A percentile compares a stretch with the other conserved stretches of the same genome.
These are phyloP conservation scores for Eunapius fragilis DNA, from an alignment of 37 sponge, comb jelly and placozoan species.

Conservation along the genomic window DNA sequence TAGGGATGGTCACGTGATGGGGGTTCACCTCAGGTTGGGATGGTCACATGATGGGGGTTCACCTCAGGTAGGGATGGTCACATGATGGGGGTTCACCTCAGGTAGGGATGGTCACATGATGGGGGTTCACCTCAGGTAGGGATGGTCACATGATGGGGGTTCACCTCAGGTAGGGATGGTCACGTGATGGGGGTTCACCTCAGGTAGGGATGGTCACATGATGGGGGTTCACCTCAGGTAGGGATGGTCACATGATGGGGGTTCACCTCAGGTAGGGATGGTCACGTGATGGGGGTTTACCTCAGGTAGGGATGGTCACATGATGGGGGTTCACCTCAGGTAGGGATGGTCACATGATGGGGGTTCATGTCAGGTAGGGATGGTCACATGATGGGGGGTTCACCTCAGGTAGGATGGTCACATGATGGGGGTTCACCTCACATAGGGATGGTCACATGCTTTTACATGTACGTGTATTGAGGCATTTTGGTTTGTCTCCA, in stretches of 20 bases:
- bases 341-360: neutral
- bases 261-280: neutral
- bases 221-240: neutral
- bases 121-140: conserved; percentile 44
- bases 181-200: neutral
- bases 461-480: neutral
- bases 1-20: neutral
- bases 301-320: neutral
- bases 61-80: neutral
- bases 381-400: neutral
- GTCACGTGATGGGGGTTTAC: neutral
- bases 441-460: neutral
- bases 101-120: neutral
- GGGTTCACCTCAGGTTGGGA: neutral
- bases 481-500: neutral
- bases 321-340: neutral
- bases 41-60: neutral
- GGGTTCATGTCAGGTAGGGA: neutral
- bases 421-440: neutral
- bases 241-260: neutral
- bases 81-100: neutral
- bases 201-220: neutral
- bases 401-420: neutral
- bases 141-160: conserved; percentile 39
- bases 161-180: neutral